Base-by-base conservation (phyloP, 2,888 invertebrate species). In the Linnaemya tessellans region DNA sequence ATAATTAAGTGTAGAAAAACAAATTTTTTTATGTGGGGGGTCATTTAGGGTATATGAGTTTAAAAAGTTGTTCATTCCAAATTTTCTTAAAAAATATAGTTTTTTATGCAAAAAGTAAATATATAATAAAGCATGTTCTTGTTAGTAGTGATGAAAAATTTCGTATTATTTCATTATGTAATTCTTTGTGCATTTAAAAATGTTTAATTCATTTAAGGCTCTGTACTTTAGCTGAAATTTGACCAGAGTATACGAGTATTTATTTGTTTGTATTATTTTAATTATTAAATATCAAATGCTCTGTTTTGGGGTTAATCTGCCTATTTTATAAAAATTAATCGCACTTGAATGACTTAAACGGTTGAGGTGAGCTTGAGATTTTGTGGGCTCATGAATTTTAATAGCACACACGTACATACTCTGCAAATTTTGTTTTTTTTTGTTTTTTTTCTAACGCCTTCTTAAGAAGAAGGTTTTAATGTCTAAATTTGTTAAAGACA, bases 281-380 rank as follows among this genome's bases (percentile, higher is more conserved):
- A 18, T n/a, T 68, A 56, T 60, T 67, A 41, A 46, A 60, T 35
- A 73, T 41, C 20, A 51, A 70, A 18, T 22, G 43, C 22, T 73
- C 20, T 58, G 77, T 78, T 78, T 83, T 78, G 25, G 51, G 65
- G 65, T 73, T 78, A 83, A 83, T 83, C 82, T 67, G 46, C n/a
- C 51, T 67, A 77, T 35, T 58, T 71, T 8, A 64, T 62, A 25
- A 75, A 68, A 68, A 54, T 15, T 38, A 18, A 56, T 84, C 58
- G 75, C 60, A 79, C 74, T 65, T 43, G 38, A 82, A 54, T 70
- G 74, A 51, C 43, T 82, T 75, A 85, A 78, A 60, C 74, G 74
- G 73, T 79, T 74, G 70, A 84, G 82, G 74, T 79, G 64, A 85
- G 75, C 85, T 79, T 75, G 79, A 79, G 82, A 74, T 79, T 78